These are phyloP conservation scores for Tachuris rubrigastra DNA, from an alignment of 2,113 vertebrate species.

Conservation along the genomic window DNA sequence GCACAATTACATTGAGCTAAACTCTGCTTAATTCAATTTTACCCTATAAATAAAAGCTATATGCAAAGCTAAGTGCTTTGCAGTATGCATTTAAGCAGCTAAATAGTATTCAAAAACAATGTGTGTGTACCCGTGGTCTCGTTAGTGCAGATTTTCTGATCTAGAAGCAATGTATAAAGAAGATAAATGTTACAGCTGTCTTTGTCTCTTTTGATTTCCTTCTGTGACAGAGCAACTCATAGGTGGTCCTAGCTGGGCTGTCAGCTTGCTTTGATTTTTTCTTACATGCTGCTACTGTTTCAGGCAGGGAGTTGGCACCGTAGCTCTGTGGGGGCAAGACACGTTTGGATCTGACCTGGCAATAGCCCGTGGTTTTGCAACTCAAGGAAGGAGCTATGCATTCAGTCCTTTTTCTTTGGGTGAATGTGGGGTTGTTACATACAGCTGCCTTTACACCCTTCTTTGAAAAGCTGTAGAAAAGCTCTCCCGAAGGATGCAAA, in stretches of 20 bases:
- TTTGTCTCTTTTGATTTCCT: background rate
- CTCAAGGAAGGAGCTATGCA: background rate
- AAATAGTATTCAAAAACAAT: background rate
- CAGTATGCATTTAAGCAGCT: background rate
- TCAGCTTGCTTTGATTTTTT: background rate
- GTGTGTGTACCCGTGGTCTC: accelerated
- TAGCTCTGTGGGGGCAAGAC: background rate
- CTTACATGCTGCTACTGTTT: background rate
- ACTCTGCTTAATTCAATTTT: background rate
- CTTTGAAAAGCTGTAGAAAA: background rate
- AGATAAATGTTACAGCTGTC: background rate
- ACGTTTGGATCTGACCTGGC: accelerated
- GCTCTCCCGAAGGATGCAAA: background rate
- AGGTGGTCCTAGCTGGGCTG: background rate
- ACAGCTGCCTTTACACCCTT: background rate
- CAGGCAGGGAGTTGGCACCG: background rate
- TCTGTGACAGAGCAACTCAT: background rate
- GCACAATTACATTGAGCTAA: background rate
- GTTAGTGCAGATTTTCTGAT: background rate
- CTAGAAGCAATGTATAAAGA: background rate
- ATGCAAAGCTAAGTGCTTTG: background rate
- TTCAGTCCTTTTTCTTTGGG: background rate
- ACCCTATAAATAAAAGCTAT: background rate
- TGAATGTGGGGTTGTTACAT: background rate
- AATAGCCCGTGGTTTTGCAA: background rate